Evolutionary conservation across 1,140 invertebrate species (phyloP).

Genomic region (Drosophila nasuta): DNA sequence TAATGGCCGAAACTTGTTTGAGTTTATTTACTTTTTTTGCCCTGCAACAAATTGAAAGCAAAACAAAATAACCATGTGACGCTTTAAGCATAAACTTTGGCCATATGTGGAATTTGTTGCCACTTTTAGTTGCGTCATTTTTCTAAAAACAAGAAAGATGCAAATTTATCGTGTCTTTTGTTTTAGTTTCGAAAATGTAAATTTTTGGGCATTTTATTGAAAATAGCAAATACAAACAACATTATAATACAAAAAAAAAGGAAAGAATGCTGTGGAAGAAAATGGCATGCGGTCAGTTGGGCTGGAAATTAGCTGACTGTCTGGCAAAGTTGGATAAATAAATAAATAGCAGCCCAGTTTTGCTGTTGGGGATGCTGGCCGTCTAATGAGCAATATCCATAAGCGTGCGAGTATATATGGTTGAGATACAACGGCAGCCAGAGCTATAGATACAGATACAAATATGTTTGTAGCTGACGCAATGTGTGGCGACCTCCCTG

Average conservation of each 20-base stretch:
- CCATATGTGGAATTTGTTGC: constrained; percentile 41
- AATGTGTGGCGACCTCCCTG: constrained; percentile 26
- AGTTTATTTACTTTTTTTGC: constrained; percentile 44
- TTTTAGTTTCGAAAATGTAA: constrained; percentile 28
- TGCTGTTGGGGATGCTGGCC: constrained; percentile 5
- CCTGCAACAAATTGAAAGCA: constrained; percentile 20
- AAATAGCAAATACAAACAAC: constrained; percentile 4
- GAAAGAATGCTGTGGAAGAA: background rate
- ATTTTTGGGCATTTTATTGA: constrained; percentile 11
- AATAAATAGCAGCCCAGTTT: constrained; percentile 34
- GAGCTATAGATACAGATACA: constrained; percentile 19
- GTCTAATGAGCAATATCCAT: constrained; percentile 41
- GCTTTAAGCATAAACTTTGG: constrained; percentile 23
- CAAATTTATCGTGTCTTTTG: constrained; percentile 36
- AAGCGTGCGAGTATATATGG: constrained; percentile 15
- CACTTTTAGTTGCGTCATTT: constrained; percentile 46
- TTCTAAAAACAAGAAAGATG: constrained; percentile 37
- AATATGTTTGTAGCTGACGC: constrained; percentile 8
- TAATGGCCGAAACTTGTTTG: constrained; percentile 23
- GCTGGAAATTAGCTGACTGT: constrained; percentile 41
- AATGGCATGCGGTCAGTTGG: constrained; percentile 31
- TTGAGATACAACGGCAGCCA: background rate
- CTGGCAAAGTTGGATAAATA: constrained; percentile 21
- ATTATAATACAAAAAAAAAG: background rate
- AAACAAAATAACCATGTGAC: constrained; percentile 21